Evolutionary conservation across 2,888 invertebrate genomes (phyloP).

Genomic region (Apodemia hepburni): DNA sequence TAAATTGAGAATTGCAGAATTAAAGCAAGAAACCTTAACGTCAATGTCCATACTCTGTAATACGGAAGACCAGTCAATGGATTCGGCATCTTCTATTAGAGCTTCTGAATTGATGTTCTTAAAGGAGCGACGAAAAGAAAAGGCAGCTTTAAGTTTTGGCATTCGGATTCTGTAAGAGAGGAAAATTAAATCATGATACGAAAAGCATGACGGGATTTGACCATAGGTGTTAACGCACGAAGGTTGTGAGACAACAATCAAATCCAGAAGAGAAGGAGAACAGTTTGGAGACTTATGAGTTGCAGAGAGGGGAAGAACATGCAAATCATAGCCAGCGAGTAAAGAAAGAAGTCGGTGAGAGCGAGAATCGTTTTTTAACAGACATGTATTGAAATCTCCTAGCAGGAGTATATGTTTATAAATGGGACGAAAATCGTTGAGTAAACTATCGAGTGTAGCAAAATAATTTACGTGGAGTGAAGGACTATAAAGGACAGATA

Average conservation of each 20-base stretch:
- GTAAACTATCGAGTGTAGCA: neutral
- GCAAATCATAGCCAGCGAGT: neutral
- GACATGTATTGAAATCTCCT: slow-evolving; percentile 7
- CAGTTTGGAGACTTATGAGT: neutral
- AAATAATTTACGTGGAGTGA: neutral
- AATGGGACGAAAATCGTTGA: neutral
- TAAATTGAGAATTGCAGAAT: too few species aligned
- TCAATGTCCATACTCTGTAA: neutral
- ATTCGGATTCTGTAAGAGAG: neutral
- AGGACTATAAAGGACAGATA: neutral
- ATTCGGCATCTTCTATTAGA: neutral
- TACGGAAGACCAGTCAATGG: neutral
- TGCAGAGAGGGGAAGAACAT: neutral
- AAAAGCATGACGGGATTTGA: neutral
- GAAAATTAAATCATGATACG: neutral
- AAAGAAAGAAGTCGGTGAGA: neutral
- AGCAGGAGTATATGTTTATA: neutral
- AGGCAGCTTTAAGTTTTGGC: neutral
- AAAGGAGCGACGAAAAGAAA: neutral
- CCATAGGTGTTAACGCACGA: neutral
- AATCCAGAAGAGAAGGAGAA: neutral
- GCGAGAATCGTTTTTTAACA: neutral
- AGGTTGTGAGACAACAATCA: neutral
- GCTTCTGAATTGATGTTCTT: neutral
- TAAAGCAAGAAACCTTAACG: too few species aligned